Evolutionary conservation across 2,113 vertebrate species (phyloP), one percentile per base, ranked within the genome.

Genomic region (Chauna torquata): DNA sequence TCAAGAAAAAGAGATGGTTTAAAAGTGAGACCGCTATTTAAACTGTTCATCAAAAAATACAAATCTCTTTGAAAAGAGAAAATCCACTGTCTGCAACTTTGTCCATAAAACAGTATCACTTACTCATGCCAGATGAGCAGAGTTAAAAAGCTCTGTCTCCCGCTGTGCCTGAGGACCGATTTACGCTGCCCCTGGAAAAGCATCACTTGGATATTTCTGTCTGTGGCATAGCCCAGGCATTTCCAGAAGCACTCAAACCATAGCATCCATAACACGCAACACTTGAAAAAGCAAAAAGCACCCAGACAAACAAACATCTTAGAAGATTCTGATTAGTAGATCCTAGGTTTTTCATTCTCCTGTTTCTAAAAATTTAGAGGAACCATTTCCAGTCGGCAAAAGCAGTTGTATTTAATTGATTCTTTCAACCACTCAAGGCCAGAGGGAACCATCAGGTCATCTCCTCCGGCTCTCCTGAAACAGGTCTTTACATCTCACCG

Each of bases 131-230:
- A 30, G 57, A 19, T 16, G 49, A 76, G 75, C 28, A 16, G 40
- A 85, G 45, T 14, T 2, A 30, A 65, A 77, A 81, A 25, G 55
- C 44, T 55, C 45, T 69, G 57, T 14, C 38, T 58, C n/a, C 20
- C 30, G 30, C 79, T 28, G 8, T 77, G 68, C 70, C 77, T 0
- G 0, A 61, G 52, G 24, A 40, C 0, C 0, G 9, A 15, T 7
- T 75, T 27, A 58, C 1, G 52, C 38, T 4, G 25, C 34, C 32
- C 36, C 65, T 8, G n/a, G 44, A 47, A 50, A 84, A 88, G 62
- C 49, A 65, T 3, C 8, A 1, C 54, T n/a, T 36, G 40, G 79
- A 1, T 45, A 28, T 36, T 88, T 62, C 55, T 76, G 23, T 50
- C 36, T 68, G 23, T 66, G 69, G 49, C 34, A 15, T 0, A 49